phyloP scores from a whole-genome alignment of 1,140 invertebrate genomes.

The Drosophila parabipectinata region DNA sequence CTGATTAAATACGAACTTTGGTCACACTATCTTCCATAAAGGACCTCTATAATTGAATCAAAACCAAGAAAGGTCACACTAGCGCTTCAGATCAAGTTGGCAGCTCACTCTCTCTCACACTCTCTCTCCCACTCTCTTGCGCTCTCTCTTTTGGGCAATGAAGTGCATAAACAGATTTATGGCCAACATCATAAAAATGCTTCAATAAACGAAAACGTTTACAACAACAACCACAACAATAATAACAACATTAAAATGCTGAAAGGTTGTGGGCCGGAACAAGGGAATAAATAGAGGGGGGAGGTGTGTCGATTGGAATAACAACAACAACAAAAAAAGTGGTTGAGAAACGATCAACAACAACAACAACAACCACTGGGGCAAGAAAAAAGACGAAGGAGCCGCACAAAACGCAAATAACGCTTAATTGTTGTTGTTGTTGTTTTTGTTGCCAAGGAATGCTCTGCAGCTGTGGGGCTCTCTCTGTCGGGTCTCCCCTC shows the following conservation, averaged over 20 bases:
- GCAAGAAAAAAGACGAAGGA: conserved; percentile 64
- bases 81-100: not conserved
- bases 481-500: conserved; percentile 46
- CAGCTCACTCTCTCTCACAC: not conserved
- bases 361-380: conserved; percentile 32
- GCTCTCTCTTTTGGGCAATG: conserved; percentile 50
- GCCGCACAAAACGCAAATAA: conserved; percentile 61
- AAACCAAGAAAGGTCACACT: conserved; percentile 19
- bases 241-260: conserved; percentile 28
- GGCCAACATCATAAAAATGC: conserved; percentile 78
- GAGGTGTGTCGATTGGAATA: conserved; percentile 3
- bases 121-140: not conserved
- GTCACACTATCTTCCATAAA: not conserved
- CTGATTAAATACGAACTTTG: not conserved
- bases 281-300: not conserved
- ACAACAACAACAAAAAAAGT: conserved; percentile 48
- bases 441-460: conserved; percentile 35
- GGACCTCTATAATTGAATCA: not conserved
- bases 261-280: not conserved
- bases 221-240: conserved; percentile 52
- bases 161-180: conserved; percentile 81
- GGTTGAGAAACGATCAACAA: conserved; percentile 52
- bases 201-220: conserved; percentile 80
- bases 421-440: conserved; percentile 51
- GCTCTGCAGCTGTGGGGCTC: conserved; percentile 73